Conservation (phyloP, 1,140 invertebrate genomes). For the Sinella curviseta region DNA sequence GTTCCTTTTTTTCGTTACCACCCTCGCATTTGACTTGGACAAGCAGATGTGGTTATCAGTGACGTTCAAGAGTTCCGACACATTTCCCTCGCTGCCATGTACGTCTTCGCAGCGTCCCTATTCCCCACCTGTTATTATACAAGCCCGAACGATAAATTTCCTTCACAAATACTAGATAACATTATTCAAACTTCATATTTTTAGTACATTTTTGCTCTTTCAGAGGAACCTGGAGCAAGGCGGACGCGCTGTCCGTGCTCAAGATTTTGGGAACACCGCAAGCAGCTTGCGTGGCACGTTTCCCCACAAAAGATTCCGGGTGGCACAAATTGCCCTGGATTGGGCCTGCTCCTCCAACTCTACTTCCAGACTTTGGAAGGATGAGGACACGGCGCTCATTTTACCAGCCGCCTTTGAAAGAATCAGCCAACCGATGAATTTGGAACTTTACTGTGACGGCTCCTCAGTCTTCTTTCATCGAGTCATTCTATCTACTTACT, state of each 20-base stretch:
- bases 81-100: slow-evolving; percentile 47
- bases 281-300: slow-evolving; percentile 62
- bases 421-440: slow-evolving; percentile 64
- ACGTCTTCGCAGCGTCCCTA: slow-evolving; percentile 27
- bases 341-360: slow-evolving; percentile 62
- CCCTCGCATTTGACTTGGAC: slow-evolving; percentile 41
- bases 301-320: slow-evolving; percentile 65
- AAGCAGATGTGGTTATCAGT: slow-evolving; percentile 42
- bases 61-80: slow-evolving; percentile 44
- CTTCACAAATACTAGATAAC: slow-evolving; percentile 38
- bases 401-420: slow-evolving; percentile 63
- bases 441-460: slow-evolving; percentile 67
- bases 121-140: slow-evolving; percentile 36
- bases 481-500: slow-evolving; percentile 73
- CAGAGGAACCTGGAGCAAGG: slow-evolving; percentile 56
- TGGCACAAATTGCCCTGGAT: slow-evolving; percentile 68
- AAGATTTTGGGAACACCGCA: slow-evolving; percentile 35
- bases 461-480: slow-evolving; percentile 82
- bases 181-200: slow-evolving; percentile 66
- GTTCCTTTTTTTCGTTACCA: slow-evolving; percentile 35
- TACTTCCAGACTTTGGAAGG: slow-evolving; percentile 50
- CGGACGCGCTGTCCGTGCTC: slow-evolving; percentile 62
- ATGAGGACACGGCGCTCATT: slow-evolving; percentile 59
- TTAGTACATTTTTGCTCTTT: slow-evolving; percentile 59
- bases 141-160: slow-evolving; percentile 42